Conservation (phyloP, 2,888 invertebrate genomes). For the Lymantria dispar region DNA sequence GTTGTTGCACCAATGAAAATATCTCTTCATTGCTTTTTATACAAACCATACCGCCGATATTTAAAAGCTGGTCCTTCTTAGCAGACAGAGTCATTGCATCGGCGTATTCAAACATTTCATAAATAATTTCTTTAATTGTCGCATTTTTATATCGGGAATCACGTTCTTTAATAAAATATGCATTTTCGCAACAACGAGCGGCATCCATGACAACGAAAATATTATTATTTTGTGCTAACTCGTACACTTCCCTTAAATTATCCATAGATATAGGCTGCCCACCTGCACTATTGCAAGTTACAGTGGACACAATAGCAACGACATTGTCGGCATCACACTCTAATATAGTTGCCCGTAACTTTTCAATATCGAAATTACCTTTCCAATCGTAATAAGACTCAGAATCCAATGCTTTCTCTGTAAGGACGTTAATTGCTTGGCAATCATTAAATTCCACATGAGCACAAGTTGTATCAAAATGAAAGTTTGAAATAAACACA, state of each 20-base stretch:
- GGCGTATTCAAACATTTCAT: conserved; percentile 9
- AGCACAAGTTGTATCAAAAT: conserved; percentile 13
- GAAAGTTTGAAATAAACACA: conserved; percentile 13
- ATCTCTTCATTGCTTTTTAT: conserved; percentile 7
- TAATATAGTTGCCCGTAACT: conserved; percentile 2
- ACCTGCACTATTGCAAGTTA: conserved; percentile 9
- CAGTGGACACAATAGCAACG: conserved; percentile 8
- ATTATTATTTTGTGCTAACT: conserved; percentile 5
- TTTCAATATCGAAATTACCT: conserved; percentile 7
- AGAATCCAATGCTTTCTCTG: conserved; percentile 6
- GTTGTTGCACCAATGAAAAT: neutral
- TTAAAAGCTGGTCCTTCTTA: conserved; percentile 10
- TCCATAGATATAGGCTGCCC: conserved; percentile 12
- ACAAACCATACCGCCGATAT: conserved; percentile 8
- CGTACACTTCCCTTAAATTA: conserved; percentile 8
- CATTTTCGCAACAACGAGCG: conserved; percentile 11
- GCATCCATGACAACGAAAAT: conserved; percentile 11
- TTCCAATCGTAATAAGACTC: conserved; percentile 11
- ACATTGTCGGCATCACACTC: conserved; percentile 3
- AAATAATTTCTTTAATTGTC: conserved; percentile 5
- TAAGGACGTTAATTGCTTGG: conserved; percentile 6
- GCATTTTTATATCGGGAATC: conserved; percentile 4
- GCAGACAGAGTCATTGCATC: conserved; percentile 9
- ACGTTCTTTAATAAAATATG: conserved; percentile 12
- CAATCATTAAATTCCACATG: conserved; percentile 10